A percentile compares a stretch with the other conserved stretches of the same genome.
Evolutionary conservation across 2,797 vertebrate genomes (phyloP).

Genomic region (Darevskia mixta): DNA sequence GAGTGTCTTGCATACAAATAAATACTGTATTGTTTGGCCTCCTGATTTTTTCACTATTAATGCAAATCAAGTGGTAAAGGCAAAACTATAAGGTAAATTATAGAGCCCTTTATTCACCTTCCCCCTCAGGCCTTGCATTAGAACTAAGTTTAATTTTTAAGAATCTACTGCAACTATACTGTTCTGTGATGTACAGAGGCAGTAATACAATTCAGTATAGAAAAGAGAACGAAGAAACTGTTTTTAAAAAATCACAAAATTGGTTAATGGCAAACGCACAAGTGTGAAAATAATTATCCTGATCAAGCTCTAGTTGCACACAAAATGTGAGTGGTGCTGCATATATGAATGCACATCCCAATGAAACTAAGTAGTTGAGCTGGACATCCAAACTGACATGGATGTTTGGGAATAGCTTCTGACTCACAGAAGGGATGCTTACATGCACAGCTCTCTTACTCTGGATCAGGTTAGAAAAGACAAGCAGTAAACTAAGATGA

Average conservation of each 20-base stretch:
- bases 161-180: neutral
- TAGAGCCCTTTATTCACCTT: neutral
- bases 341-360: neutral
- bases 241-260: neutral
- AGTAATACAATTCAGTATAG: neutral
- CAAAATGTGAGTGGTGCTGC: neutral
- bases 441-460: neutral
- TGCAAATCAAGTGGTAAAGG: constrained; percentile 8
- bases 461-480: neutral
- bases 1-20: neutral
- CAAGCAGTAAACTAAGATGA: neutral
- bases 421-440: neutral
- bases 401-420: neutral
- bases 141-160: neutral
- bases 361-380: neutral
- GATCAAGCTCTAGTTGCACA: neutral
- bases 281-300: neutral
- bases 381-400: neutral
- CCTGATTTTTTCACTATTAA: neutral
- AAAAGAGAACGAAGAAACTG: neutral
- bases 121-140: neutral
- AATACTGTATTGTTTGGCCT: neutral
- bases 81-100: neutral
- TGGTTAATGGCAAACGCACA: neutral
- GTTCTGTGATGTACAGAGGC: neutral